Conservation (phyloP, 2,113 vertebrate species). For the Rallus limicola region DNA sequence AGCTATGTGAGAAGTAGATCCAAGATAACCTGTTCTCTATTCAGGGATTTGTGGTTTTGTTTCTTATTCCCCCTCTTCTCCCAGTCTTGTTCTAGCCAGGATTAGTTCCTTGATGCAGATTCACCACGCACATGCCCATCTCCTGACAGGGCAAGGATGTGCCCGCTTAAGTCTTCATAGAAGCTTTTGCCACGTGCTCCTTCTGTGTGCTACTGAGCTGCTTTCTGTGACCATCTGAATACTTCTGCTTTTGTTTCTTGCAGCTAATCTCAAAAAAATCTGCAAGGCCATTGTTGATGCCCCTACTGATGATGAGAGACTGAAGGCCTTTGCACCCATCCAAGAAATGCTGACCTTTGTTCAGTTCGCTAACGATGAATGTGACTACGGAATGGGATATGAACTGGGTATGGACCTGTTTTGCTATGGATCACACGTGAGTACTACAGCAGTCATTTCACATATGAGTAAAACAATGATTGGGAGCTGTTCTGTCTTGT, state of each 20-base stretch:
- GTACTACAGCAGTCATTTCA: constrained; percentile 33
- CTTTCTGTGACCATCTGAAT: neutral
- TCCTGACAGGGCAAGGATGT: neutral
- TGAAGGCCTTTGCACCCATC: constrained; percentile 92
- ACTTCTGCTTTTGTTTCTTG: neutral
- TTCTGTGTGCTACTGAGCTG: neutral
- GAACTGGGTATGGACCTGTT: constrained; percentile 95
- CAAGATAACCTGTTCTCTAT: neutral
- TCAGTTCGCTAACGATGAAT: constrained; percentile 99
- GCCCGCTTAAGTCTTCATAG: too few relatives aligned
- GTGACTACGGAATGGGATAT: constrained; percentile 97
- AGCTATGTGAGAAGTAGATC: neutral
- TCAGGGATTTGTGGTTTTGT: neutral
- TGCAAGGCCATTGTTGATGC: constrained; percentile 92
- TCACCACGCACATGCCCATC: neutral
- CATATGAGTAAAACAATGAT: too few relatives aligned
- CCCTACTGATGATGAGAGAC: constrained; percentile 83
- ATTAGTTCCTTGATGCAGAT: neutral
- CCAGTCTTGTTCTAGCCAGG: neutral
- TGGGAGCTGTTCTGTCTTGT: neutral
- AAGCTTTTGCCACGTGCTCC: neutral
- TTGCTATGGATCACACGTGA: constrained; percentile 93
- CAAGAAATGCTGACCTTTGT: constrained; percentile 95
- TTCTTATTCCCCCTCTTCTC: neutral
- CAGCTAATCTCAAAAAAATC: constrained; percentile 89